A percentile compares a stretch with the other conserved stretches of the same genome.
Conservation (phyloP, 2,797 vertebrate genomes). For the Craterocephalus amniculus region DNA sequence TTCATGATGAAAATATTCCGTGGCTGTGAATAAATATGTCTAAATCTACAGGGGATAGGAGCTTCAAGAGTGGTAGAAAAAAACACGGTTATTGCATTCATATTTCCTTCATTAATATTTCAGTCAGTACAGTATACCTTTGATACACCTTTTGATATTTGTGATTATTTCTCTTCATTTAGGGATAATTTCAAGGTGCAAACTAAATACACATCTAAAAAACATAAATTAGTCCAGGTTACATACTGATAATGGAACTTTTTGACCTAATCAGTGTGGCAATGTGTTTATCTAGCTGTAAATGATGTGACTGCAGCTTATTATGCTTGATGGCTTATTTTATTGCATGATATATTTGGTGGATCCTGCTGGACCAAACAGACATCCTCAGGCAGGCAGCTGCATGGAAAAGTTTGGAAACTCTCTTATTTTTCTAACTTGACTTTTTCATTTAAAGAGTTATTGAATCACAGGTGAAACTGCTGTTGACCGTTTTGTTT, state of each 20-base stretch:
- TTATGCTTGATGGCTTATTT: no score
- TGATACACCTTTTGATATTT: slow-evolving; percentile 2
- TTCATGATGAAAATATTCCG: slow-evolving; percentile 53
- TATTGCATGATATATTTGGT: no score
- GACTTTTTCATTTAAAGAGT: no score
- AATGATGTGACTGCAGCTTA: no score
- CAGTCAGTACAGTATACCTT: slow-evolving; percentile 44
- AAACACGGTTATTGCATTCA: slow-evolving; percentile 52
- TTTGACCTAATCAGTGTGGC: no score
- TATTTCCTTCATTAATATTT: slow-evolving; percentile 47
- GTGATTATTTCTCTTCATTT: slow-evolving; percentile 58
- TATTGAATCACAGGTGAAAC: no score
- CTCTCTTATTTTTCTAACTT: no score
- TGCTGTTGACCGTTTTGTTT: no score
- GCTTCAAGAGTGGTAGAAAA: slow-evolving; percentile 54
- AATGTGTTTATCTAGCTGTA: no score
- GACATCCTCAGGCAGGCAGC: no score
- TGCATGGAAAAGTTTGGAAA: no score
- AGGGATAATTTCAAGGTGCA: slow-evolving; percentile 41
- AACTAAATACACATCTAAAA: slow-evolving; percentile 9
- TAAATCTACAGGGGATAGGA: slow-evolving; percentile 54
- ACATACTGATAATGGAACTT: neutral
- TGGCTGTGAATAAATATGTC: slow-evolving; percentile 71
- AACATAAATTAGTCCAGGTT: neutral
- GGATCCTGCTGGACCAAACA: no score